A percentile compares a stretch with the other conserved stretches of the same genome.
Evolutionary conservation across 2,888 invertebrate genomes (phyloP).

Genomic region (Acanthoscelides obtectus): DNA sequence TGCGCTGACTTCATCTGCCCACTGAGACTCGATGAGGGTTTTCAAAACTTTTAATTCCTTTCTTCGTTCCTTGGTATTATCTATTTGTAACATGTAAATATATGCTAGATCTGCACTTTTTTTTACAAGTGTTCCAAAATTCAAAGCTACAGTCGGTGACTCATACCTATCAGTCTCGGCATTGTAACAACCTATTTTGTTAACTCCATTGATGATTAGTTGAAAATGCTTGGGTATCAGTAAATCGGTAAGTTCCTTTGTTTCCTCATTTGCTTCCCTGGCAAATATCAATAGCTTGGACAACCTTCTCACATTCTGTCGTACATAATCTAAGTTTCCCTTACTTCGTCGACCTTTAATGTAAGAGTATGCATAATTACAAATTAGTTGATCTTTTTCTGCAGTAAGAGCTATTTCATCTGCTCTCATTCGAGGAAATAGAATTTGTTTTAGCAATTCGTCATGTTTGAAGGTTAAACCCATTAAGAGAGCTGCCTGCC

Average conservation of each 20-base stretch:
- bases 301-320: conserved; percentile 19
- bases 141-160: conserved; percentile 8
- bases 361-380: conserved; percentile 21
- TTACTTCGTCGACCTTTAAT: conserved; percentile 21
- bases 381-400: conserved; percentile 20
- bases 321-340: conserved; percentile 18
- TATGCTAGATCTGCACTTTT: conserved; percentile 27
- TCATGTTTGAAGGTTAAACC: conserved; percentile 13
- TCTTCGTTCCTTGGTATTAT: conserved; percentile 14
- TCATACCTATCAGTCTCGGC: conserved; percentile 6
- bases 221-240: conserved; percentile 2
- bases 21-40: conserved; percentile 26
- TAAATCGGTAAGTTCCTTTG: conserved; percentile 4
- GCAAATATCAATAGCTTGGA: conserved; percentile 3
- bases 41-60: conserved; percentile 26
- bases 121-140: conserved; percentile 25
- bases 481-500: conserved; percentile 16
- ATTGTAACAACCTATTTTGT: conserved; percentile 7
- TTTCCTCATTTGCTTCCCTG: not conserved
- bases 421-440: conserved; percentile 22
- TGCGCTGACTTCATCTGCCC: conserved; percentile 27
- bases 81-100: conserved; percentile 20
- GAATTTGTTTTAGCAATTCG: conserved; percentile 13
- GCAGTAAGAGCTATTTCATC: conserved; percentile 18
- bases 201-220: conserved; percentile 1